Percentiles rank a stretch among this genome's conserved stretches.
These are phyloP conservation scores for Lemur catta DNA, from an alignment of 2,797 vertebrate genomes.

Conservation along the genomic window DNA sequence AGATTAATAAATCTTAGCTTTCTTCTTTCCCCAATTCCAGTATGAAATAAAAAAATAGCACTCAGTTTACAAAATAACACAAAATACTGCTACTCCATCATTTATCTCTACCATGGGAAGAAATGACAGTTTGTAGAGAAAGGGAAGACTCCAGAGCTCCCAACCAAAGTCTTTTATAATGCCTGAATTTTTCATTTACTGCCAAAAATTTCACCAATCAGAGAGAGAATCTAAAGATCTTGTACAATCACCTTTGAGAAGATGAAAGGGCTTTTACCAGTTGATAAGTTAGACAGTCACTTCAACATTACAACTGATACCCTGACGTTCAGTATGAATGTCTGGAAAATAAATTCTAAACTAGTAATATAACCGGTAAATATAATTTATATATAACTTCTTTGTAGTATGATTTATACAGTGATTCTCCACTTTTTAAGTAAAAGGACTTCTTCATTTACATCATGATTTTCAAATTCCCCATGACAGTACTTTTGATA, in stretches of 20 bases:
- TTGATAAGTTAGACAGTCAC: neutral
- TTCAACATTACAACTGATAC: neutral
- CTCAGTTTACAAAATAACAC: conserved; percentile 5
- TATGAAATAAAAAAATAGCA: neutral
- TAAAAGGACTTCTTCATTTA: neutral
- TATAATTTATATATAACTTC: neutral
- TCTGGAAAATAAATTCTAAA: conserved; percentile 46
- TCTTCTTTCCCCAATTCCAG: neutral
- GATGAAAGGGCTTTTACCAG: neutral
- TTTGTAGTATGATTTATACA: conserved; percentile 8
- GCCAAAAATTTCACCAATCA: conserved; percentile 12
- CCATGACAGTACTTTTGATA: neutral
- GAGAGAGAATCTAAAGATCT: neutral
- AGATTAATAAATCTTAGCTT: neutral
- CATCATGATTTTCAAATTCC: neutral
- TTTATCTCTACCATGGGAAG: neutral
- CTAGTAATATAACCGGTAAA: neutral
- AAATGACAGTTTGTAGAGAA: conserved; percentile 18
- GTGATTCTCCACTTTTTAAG: neutral
- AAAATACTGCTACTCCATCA: neutral
- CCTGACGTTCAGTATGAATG: neutral
- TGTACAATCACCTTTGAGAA: neutral
- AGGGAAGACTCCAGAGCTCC: neutral
- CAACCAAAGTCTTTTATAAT: neutral
- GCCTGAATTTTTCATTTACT: neutral